These are phyloP conservation scores for Parauchenoglanis ngamensis DNA, from an alignment of 2,797 vertebrate species.

Conservation along the genomic window DNA sequence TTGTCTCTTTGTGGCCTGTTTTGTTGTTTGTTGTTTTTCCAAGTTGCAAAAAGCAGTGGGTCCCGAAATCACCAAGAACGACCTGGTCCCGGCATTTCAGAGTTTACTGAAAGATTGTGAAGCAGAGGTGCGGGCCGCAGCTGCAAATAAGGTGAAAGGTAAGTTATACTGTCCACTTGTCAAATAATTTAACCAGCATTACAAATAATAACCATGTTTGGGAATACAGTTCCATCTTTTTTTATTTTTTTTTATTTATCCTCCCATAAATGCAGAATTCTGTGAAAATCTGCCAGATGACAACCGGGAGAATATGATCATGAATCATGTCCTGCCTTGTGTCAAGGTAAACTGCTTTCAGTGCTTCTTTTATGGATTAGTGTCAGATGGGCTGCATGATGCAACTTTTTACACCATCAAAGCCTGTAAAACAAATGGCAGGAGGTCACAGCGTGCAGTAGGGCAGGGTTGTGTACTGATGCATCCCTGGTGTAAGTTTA, in stretches of 20 bases:
- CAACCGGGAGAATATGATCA: slow-evolving; percentile 84
- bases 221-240: not conserved
- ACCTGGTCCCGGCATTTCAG: slow-evolving; percentile 85
- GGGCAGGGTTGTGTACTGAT: not conserved
- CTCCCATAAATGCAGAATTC: slow-evolving; percentile 72
- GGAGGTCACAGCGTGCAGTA: not conserved
- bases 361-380: not conserved
- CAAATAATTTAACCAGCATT: not conserved
- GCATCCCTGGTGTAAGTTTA: not conserved
- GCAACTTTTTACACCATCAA: not conserved
- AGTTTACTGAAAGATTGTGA: slow-evolving; percentile 86
- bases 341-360: slow-evolving; percentile 76
- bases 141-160: slow-evolving; percentile 89
- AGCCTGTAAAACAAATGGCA: not conserved
- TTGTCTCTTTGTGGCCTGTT: not conserved
- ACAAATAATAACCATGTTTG: not conserved
- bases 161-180: not conserved
- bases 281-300: slow-evolving; percentile 86
- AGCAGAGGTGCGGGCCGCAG: slow-evolving; percentile 84
- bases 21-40: slow-evolving; percentile 12
- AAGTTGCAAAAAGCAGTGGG: slow-evolving; percentile 85
- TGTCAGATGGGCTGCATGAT: not conserved
- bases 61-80: slow-evolving; percentile 86
- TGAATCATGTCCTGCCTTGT: slow-evolving; percentile 85
- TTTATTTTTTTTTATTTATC: not conserved